A percentile compares a stretch with the other conserved stretches of the same genome.
These are phyloP conservation scores for Orgyia antiqua DNA, from an alignment of 2,888 invertebrate genomes.

Conservation along the genomic window DNA sequence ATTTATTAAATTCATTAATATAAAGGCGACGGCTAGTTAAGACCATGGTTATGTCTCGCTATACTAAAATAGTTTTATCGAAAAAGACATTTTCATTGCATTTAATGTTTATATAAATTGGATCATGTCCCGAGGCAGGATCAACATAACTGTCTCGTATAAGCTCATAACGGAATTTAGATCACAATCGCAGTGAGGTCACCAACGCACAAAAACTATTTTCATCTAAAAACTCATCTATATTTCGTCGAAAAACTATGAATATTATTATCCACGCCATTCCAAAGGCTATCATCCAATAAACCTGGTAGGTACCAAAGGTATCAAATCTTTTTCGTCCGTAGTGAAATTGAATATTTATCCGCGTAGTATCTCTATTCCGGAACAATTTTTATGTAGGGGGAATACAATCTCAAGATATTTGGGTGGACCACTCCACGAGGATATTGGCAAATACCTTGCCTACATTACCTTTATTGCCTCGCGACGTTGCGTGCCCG, in stretches of 20 bases:
- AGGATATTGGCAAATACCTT: slow-evolving; percentile 76
- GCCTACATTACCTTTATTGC: slow-evolving; percentile 76
- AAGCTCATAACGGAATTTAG: slow-evolving; percentile 34
- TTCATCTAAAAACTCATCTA: slow-evolving; percentile 50
- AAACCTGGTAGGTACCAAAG: slow-evolving; percentile 71
- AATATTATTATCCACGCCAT: slow-evolving; percentile 75
- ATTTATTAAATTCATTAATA: no score
- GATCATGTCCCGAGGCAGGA: slow-evolving; percentile 10
- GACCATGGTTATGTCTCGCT: no score
- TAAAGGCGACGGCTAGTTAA: no score
- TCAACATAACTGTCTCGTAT: slow-evolving; percentile 18
- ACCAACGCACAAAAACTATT: slow-evolving; percentile 40
- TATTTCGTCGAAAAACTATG: slow-evolving; percentile 67
- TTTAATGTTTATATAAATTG: slow-evolving; percentile 11
- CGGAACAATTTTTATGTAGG: slow-evolving; percentile 77
- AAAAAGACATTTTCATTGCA: slow-evolving; percentile 6
- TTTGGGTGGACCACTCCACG: slow-evolving; percentile 74
- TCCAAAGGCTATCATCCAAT: slow-evolving; percentile 75
- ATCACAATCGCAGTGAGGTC: slow-evolving; percentile 31
- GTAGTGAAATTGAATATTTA: slow-evolving; percentile 78
- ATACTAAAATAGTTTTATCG: no score
- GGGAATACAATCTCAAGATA: slow-evolving; percentile 76
- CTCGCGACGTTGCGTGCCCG: slow-evolving; percentile 64
- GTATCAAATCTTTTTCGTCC: slow-evolving; percentile 78
- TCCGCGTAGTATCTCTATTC: slow-evolving; percentile 77